Conservation (phyloP, 2,888 invertebrate species). For the Rhamnusium bicolor region DNA sequence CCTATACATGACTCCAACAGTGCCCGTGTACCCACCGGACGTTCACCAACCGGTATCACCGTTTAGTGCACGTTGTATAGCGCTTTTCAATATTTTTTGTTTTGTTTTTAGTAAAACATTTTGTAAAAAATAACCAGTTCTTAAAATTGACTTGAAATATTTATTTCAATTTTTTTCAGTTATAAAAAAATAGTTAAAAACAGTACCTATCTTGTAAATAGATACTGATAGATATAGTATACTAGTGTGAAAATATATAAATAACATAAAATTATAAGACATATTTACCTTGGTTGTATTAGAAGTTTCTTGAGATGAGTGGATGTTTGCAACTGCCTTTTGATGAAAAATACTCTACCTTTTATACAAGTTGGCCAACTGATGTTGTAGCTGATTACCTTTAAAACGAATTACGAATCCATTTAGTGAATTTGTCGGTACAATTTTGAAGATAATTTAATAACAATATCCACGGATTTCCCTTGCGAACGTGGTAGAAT, state of each 20-base stretch:
- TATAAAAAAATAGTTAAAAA: too few species aligned
- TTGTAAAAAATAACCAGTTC: too few species aligned
- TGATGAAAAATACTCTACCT: constrained; percentile 37
- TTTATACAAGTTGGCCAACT: constrained; percentile 43
- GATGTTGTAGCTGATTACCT: constrained; percentile 29
- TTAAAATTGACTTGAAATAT: too few species aligned
- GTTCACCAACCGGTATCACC: too few species aligned
- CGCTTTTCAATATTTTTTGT: too few species aligned
- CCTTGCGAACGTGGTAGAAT: constrained; percentile 44
- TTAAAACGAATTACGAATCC: constrained; percentile 53
- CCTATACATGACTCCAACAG: too few species aligned
- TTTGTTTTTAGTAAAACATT: too few species aligned
- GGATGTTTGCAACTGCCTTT: constrained; percentile 39
- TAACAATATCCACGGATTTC: constrained; percentile 52
- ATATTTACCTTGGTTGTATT: constrained; percentile 6
- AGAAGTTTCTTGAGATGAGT: constrained; percentile 11
- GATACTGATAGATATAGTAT: too few species aligned
- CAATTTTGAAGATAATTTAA: constrained; percentile 54
- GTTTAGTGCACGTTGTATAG: too few species aligned
- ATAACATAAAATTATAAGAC: neutral
- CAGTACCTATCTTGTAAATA: too few species aligned
- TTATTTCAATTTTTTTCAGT: too few species aligned
- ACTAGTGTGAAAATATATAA: neutral
- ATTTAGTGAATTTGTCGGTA: constrained; percentile 48
- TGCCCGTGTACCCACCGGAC: too few species aligned